Evolutionary conservation across 2,888 invertebrate species (phyloP).

Genomic region (Drosophila robusta): DNA sequence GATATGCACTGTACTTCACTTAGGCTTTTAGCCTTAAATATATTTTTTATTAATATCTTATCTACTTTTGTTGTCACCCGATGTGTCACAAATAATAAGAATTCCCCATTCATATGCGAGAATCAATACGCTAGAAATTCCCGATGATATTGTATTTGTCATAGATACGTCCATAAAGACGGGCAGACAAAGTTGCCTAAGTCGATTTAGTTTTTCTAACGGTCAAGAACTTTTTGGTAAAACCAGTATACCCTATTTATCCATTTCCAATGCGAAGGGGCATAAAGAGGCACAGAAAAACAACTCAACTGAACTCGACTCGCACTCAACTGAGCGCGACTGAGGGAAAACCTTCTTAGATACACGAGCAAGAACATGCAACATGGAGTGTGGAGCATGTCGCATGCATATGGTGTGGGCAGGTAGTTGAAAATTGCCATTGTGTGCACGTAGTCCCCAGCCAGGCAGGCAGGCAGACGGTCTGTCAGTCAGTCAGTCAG

Average conservation of each 20-base stretch:
- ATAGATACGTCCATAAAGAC: too few relatives aligned
- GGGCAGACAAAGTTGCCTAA: too few relatives aligned
- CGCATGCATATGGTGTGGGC: slow-evolving; percentile 55
- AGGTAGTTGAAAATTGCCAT: slow-evolving; percentile 38
- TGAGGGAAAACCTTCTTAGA: slow-evolving; percentile 43
- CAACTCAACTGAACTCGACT: slow-evolving; percentile 8
- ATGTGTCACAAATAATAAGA: too few relatives aligned
- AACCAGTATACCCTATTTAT: not conserved
- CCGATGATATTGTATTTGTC: too few relatives aligned
- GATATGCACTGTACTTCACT: too few relatives aligned
- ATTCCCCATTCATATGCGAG: too few relatives aligned
- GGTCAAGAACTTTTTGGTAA: not conserved
- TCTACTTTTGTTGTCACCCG: too few relatives aligned
- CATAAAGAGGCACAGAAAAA: not conserved
- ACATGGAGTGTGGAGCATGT: slow-evolving; percentile 34
- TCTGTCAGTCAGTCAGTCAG: slow-evolving; percentile 14
- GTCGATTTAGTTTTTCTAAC: too few relatives aligned
- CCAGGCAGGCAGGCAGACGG: slow-evolving; percentile 10
- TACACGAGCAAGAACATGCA: slow-evolving; percentile 25
- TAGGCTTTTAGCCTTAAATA: too few relatives aligned
- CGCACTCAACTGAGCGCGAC: slow-evolving; percentile 24
- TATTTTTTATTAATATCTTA: too few relatives aligned
- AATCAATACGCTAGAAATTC: too few relatives aligned
- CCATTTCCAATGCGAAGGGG: not conserved
- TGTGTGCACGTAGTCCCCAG: slow-evolving; percentile 21